Conservation (phyloP, 2,888 invertebrate species). For the Orthosia gracilis region DNA sequence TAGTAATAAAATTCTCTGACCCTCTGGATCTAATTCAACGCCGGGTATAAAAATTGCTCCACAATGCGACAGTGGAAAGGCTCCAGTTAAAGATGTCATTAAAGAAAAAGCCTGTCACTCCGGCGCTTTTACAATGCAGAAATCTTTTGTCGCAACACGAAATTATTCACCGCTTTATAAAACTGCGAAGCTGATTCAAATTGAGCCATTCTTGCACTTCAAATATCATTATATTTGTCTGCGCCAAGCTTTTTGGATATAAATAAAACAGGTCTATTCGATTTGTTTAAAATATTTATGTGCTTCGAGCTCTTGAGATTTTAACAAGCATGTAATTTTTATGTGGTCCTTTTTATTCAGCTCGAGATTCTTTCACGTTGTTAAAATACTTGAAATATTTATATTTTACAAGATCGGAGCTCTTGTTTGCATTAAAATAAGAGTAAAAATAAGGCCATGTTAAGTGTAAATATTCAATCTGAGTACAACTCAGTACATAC, state of each 20-base stretch:
- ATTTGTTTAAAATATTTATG: slow-evolving; percentile 13
- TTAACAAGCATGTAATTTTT: slow-evolving; percentile 11
- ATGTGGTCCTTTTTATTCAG: background rate
- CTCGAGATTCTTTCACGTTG: background rate
- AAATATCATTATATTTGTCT: slow-evolving; percentile 56
- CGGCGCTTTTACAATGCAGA: slow-evolving; percentile 68
- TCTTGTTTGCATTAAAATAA: background rate
- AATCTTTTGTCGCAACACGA: slow-evolving; percentile 75
- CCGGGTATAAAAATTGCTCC: slow-evolving; percentile 59
- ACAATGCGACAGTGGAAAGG: slow-evolving; percentile 58
- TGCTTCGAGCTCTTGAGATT: background rate
- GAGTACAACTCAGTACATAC: slow-evolving; percentile 1
- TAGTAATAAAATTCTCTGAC: slow-evolving; percentile 51
- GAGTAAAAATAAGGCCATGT: background rate
- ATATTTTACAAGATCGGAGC: background rate
- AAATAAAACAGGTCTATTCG: slow-evolving; percentile 12
- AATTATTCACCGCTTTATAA: slow-evolving; percentile 71
- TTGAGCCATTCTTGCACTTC: slow-evolving; percentile 61
- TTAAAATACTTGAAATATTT: background rate
- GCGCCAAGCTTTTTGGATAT: slow-evolving; percentile 18
- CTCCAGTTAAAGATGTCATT: slow-evolving; percentile 71
- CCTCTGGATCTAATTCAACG: slow-evolving; percentile 56
- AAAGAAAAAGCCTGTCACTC: slow-evolving; percentile 72
- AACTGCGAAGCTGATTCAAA: slow-evolving; percentile 64
- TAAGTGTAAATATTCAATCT: background rate